A percentile compares a stretch with the other conserved stretches of the same genome.
These are phyloP conservation scores for Empidonax alnorum DNA, from an alignment of 2,113 vertebrate genomes.

Conservation along the genomic window DNA sequence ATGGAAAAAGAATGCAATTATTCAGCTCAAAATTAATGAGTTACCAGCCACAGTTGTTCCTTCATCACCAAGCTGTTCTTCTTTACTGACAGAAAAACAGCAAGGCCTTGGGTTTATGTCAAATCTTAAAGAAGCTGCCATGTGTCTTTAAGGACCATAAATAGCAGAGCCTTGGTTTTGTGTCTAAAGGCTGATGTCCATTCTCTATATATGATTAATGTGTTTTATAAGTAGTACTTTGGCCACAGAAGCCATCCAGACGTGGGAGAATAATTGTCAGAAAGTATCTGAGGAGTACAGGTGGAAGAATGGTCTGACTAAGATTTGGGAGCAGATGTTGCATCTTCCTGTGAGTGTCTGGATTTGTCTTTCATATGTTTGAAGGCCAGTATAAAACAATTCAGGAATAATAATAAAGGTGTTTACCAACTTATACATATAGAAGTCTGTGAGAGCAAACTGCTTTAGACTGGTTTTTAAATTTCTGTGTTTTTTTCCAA, in stretches of 20 bases:
- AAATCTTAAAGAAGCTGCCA: background rate
- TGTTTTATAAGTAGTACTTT: background rate
- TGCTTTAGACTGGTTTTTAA: background rate
- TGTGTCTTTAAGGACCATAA: background rate
- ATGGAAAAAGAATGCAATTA: background rate
- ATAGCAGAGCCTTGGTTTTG: background rate
- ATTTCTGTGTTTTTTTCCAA: background rate
- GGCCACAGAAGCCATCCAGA: background rate
- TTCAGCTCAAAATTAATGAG: conserved; percentile 19
- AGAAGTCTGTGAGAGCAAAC: background rate
- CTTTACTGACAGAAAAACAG: background rate
- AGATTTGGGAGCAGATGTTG: background rate
- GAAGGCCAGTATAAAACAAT: background rate
- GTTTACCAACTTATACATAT: background rate
- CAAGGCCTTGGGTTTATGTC: conserved; percentile 1
- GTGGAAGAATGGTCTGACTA: background rate
- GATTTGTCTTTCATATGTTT: background rate
- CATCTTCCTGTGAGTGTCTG: background rate
- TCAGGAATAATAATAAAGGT: background rate
- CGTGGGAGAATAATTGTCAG: background rate
- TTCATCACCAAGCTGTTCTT: background rate
- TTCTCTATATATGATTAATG: background rate
- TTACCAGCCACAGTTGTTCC: background rate
- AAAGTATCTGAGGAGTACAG: background rate
- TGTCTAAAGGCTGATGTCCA: background rate